A percentile compares a stretch with the other conserved stretches of the same genome.
Conservation (phyloP, 1,140 invertebrate species). For the Papilio polyxenes region DNA sequence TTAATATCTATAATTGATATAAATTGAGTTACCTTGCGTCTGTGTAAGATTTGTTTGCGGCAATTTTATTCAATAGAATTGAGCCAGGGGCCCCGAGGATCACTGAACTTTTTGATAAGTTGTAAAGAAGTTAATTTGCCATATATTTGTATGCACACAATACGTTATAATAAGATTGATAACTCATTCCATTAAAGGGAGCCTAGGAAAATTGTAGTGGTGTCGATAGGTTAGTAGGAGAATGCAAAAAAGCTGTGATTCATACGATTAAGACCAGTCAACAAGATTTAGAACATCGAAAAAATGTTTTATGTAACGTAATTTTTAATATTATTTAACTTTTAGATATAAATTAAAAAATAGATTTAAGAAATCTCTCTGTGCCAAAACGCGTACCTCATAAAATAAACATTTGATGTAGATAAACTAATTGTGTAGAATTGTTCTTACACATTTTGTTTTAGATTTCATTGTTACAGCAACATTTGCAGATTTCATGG, state of each 20-base stretch:
- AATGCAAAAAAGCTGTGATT: constrained; percentile 79
- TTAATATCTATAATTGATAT: constrained; percentile 11
- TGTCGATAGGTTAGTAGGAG: constrained; percentile 76
- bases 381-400: constrained; percentile 82
- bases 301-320: constrained; percentile 77
- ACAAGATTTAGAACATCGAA: constrained; percentile 81
- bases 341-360: constrained; percentile 71
- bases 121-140: constrained; percentile 59
- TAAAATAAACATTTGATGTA: constrained; percentile 79
- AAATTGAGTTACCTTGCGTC: constrained; percentile 34
- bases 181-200: constrained; percentile 71
- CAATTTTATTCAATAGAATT: constrained; percentile 18
- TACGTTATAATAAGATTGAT: constrained; percentile 59
- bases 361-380: constrained; percentile 80
- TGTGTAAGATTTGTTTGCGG: constrained; percentile 25
- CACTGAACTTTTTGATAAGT: constrained; percentile 35
- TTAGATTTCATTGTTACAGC: constrained; percentile 46
- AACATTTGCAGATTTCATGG: constrained; percentile 26
- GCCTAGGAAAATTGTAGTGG: constrained; percentile 78
- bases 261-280: constrained; percentile 80
- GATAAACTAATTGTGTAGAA: constrained; percentile 75
- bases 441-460: constrained; percentile 69
- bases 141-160: constrained; percentile 63
- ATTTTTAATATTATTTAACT: constrained; percentile 67
- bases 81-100: constrained; percentile 21